phyloP scores from a whole-genome alignment of 2,797 vertebrate species.

The Danio choprae region DNA sequence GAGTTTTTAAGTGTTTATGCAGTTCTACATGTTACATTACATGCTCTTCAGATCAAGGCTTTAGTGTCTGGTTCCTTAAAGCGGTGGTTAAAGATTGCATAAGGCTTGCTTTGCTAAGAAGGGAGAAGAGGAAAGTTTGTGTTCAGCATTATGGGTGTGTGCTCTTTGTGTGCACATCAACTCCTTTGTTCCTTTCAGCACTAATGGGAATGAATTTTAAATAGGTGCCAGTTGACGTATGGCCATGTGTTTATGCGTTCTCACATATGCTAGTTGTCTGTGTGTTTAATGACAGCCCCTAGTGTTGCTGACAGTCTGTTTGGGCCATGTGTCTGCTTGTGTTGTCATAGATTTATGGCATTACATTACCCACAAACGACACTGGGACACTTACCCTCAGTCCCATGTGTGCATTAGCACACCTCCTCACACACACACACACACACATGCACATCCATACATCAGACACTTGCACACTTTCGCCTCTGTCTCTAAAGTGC shows the following conservation, averaged over 20 bases:
- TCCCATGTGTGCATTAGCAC: constrained; percentile 60
- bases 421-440: constrained; percentile 25
- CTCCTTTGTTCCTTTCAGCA: constrained; percentile 46
- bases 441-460: constrained; percentile 24
- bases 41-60: neutral
- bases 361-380: constrained; percentile 59
- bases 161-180: constrained; percentile 23
- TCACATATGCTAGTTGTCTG: constrained; percentile 49
- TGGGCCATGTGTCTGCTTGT: constrained; percentile 37
- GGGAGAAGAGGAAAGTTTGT: neutral
- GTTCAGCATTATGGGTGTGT: neutral
- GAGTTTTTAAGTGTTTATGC: neutral
- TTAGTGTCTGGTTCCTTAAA: neutral
- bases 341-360: constrained; percentile 59
- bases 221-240: constrained; percentile 44
- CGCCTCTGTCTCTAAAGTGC: constrained; percentile 47
- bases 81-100: neutral
- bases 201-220: constrained; percentile 47
- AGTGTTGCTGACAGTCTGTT: constrained; percentile 48
- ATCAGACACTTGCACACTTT: constrained; percentile 37
- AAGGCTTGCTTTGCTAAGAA: neutral
- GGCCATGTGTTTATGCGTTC: constrained; percentile 36
- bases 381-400: constrained; percentile 57
- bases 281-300: constrained; percentile 42
- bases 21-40: neutral